Conservation (phyloP, 2,797 vertebrate species). For the Otus scops region DNA sequence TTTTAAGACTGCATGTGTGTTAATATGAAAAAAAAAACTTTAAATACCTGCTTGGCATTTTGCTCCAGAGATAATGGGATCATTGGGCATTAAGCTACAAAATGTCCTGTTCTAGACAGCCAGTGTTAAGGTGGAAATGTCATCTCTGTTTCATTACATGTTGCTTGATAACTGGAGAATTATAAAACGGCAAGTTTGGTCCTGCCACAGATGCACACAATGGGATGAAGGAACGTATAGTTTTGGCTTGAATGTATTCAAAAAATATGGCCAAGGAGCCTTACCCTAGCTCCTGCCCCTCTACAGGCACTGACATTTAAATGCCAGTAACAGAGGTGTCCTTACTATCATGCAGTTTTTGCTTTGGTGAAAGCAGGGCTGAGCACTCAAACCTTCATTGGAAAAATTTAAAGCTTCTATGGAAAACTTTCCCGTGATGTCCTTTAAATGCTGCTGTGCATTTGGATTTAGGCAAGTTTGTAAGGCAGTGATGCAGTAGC, state of each 20-base stretch:
- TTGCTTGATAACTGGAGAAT: not conserved
- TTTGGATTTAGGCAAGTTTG: not conserved
- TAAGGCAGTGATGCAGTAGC: not conserved
- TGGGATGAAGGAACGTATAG: not conserved
- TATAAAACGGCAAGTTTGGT: not conserved
- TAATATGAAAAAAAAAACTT: not conserved
- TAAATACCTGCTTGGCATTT: not conserved
- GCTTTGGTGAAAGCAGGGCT: not conserved
- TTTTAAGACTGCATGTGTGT: not conserved
- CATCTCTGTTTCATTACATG: not conserved
- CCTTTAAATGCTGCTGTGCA: not conserved
- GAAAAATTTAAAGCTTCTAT: not conserved
- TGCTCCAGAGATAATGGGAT: not conserved
- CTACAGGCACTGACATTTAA: not conserved
- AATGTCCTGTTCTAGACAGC: not conserved
- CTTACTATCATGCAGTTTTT: not conserved
- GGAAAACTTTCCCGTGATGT: not conserved
- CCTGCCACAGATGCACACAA: not conserved
- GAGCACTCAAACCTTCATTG: not conserved
- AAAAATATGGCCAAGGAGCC: not conserved
- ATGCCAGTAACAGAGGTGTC: not conserved
- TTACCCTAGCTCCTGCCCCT: not conserved
- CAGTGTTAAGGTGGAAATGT: not conserved
- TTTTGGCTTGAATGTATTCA: not conserved
- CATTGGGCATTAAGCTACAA: not conserved